These are phyloP conservation scores for Caenorhabditis parvicauda DNA, from an alignment of 2,888 invertebrate species.

Conservation along the genomic window DNA sequence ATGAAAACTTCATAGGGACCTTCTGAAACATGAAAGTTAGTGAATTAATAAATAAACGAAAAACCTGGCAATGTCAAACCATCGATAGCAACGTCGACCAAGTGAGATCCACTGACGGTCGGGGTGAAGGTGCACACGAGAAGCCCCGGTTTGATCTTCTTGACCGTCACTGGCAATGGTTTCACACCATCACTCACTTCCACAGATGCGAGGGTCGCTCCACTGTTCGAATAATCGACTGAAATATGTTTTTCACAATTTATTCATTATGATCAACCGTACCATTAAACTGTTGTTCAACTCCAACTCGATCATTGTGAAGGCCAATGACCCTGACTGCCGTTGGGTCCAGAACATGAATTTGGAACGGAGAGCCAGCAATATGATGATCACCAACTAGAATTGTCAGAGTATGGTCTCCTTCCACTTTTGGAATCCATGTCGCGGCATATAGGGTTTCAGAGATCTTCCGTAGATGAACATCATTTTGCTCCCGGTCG, in stretches of 20 bases:
- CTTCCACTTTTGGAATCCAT: slow-evolving; percentile 52
- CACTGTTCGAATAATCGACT: slow-evolving; percentile 79
- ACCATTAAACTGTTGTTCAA: slow-evolving; percentile 65
- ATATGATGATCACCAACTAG: slow-evolving; percentile 40
- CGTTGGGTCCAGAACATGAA: slow-evolving; percentile 72
- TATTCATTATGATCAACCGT: slow-evolving; percentile 2
- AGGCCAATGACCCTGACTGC: slow-evolving; percentile 66
- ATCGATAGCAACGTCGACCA: slow-evolving; percentile 81
- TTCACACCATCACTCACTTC: slow-evolving; percentile 72
- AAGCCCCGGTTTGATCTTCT: slow-evolving; percentile 55
- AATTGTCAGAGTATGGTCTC: slow-evolving; percentile 35
- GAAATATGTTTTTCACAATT: slow-evolving; percentile 29
- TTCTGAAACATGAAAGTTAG: slow-evolving; percentile 39
- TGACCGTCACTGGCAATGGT: slow-evolving; percentile 40
- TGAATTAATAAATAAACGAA: background rate
- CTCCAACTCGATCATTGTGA: slow-evolving; percentile 65
- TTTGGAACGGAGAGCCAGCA: slow-evolving; percentile 71
- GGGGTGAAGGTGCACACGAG: slow-evolving; percentile 72
- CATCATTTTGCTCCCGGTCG: slow-evolving; percentile 44
- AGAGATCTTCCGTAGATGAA: slow-evolving; percentile 31
- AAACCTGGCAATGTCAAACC: slow-evolving; percentile 72
- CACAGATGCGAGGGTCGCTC: slow-evolving; percentile 79
- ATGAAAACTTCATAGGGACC: slow-evolving; percentile 60
- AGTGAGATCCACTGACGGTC: slow-evolving; percentile 80
- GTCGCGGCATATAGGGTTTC: slow-evolving; percentile 40